Conservation (phyloP, 1,140 invertebrate genomes). For the Bombus consobrinus region DNA sequence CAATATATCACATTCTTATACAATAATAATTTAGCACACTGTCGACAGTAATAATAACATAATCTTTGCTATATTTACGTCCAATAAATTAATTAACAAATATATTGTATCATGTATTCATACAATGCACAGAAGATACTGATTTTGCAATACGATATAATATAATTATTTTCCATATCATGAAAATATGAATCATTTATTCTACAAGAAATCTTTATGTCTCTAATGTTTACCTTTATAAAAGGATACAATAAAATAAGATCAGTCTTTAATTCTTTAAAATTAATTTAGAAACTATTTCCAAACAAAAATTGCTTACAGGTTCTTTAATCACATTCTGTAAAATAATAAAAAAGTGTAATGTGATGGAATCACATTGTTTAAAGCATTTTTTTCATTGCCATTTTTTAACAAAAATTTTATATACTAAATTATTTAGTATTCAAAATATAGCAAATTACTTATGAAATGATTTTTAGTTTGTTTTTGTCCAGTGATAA, state of each 20-base stretch:
- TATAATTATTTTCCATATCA: neutral
- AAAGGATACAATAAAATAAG: slow-evolving; percentile 41
- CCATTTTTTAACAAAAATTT: neutral
- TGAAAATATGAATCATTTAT: slow-evolving; percentile 25
- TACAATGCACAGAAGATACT: slow-evolving; percentile 15
- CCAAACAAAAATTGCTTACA: neutral
- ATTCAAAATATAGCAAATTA: slow-evolving; percentile 22
- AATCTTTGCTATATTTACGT: slow-evolving; percentile 1
- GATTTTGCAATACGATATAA: neutral
- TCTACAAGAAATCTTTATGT: neutral
- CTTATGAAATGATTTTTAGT: neutral
- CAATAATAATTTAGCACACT: slow-evolving; percentile 27
- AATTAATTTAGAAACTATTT: slow-evolving; percentile 27
- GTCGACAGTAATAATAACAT: slow-evolving; percentile 38
- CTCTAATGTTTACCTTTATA: neutral
- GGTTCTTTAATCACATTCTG: neutral
- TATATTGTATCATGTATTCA: neutral
- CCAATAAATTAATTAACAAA: slow-evolving; percentile 52
- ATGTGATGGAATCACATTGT: no score
- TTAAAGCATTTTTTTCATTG: neutral
- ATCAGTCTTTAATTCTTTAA: slow-evolving; percentile 57
- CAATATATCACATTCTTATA: slow-evolving; percentile 61
- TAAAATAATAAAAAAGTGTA: neutral
- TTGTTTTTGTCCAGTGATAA: neutral
- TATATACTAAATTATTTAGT: slow-evolving; percentile 1